Percentiles rank a stretch among this genome's conserved stretches.
These are phyloP conservation scores for Tamias sibiricus DNA, from an alignment of 2,113 vertebrate genomes.

Conservation along the genomic window DNA sequence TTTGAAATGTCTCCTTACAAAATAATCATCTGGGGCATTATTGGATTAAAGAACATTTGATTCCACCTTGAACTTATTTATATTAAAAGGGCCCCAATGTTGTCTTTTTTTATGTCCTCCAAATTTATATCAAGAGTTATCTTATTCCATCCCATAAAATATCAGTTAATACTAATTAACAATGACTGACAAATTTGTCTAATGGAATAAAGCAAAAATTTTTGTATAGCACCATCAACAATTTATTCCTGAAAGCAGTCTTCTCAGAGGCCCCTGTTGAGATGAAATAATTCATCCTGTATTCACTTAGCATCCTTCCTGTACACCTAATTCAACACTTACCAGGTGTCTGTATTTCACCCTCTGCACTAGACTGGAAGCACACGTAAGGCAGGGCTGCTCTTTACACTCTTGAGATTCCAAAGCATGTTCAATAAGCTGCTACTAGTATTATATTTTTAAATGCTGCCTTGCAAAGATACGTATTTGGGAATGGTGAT, in stretches of 20 bases:
- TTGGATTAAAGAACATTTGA: background rate
- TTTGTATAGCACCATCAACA: background rate
- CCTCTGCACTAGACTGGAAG: background rate
- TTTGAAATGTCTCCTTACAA: slow-evolving; percentile 15
- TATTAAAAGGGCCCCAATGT: background rate
- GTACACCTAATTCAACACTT: background rate
- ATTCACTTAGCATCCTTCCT: background rate
- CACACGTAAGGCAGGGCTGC: background rate
- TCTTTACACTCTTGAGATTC: background rate
- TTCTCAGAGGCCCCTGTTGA: background rate
- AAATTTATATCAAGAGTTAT: background rate
- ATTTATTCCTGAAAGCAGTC: background rate
- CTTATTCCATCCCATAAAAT: background rate
- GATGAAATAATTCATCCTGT: background rate
- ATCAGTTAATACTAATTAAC: background rate
- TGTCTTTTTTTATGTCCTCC: background rate
- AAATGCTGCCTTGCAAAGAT: background rate
- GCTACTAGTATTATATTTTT: background rate
- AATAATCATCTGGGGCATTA: background rate
- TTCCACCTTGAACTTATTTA: slow-evolving; percentile 18
- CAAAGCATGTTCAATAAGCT: background rate
- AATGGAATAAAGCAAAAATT: background rate
- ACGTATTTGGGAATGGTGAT: background rate
- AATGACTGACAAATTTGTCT: background rate
- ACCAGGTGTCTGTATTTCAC: background rate